Percentiles rank a stretch among this genome's conserved stretches.
These are phyloP conservation scores for Clanis bilineata DNA, from an alignment of 2,888 invertebrate species.

Conservation along the genomic window DNA sequence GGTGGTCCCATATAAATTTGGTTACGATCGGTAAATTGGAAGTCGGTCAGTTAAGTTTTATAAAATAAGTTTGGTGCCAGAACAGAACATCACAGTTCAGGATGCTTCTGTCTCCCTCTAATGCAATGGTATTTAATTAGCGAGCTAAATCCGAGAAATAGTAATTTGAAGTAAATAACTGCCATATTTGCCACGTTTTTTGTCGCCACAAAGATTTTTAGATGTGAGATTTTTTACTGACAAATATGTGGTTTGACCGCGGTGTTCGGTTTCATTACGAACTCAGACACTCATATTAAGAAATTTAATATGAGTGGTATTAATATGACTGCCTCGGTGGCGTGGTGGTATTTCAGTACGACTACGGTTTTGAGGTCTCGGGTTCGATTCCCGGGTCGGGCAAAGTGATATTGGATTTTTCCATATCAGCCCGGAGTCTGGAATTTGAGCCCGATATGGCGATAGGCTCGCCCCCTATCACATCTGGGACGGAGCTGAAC, in stretches of 20 bases:
- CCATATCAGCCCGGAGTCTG: no score
- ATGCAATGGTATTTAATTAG: not conserved
- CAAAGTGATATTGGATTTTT: no score
- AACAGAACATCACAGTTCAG: not conserved
- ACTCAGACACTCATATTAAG: constrained; percentile 10
- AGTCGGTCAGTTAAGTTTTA: no score
- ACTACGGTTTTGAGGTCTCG: no score
- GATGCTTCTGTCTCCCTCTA: not conserved
- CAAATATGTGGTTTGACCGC: constrained; percentile 51
- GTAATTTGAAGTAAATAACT: constrained; percentile 28
- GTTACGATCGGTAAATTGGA: no score
- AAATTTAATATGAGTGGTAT: not conserved
- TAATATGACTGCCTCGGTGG: no score
- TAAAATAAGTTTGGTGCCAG: not conserved
- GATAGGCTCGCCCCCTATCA: no score
- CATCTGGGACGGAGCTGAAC: no score
- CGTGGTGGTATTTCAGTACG: no score
- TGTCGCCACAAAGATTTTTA: constrained; percentile 22
- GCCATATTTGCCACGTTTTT: constrained; percentile 41
- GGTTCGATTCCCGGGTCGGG: no score
- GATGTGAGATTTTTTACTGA: constrained; percentile 44
- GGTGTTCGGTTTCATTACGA: constrained; percentile 36
- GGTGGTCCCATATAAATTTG: no score
- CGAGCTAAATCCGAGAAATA: constrained; percentile 16
- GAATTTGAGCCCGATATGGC: no score